Conservation (phyloP, 92 coral and sea anemone genomes). For the Siderastrea siderea region DNA sequence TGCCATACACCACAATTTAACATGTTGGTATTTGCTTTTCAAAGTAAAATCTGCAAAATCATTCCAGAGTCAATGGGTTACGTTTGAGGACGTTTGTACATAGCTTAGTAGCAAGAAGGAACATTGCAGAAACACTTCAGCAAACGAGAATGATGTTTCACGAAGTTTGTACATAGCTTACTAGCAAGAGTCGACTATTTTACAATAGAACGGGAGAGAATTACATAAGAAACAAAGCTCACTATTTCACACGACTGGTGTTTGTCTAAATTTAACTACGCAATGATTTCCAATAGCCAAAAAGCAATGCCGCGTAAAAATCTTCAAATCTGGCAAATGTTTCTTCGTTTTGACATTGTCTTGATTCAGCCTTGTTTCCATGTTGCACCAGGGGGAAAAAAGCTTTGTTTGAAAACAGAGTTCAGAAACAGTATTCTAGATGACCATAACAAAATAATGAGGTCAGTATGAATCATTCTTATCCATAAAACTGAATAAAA, state of each 20-base stretch:
- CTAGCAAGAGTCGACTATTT: not conserved
- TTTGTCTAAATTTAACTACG: no score
- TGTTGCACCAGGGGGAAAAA: not conserved
- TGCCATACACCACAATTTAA: no score
- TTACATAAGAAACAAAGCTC: not conserved
- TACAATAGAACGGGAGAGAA: not conserved
- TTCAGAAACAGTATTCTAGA: conserved; percentile 6
- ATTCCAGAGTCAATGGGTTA: no score
- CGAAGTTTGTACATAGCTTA: no score
- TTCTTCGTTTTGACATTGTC: not conserved
- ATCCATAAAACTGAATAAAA: not conserved
- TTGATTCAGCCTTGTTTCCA: conserved; percentile 11
- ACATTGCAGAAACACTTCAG: not conserved
- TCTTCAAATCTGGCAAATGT: conserved; percentile 5
- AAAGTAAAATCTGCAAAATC: no score
- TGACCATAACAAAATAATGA: not conserved
- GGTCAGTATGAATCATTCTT: not conserved
- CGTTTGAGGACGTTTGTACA: conserved; percentile 4
- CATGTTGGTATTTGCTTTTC: no score
- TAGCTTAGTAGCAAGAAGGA: conserved; percentile 20
- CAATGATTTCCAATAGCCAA: conserved; percentile 5
- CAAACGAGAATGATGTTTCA: not conserved
- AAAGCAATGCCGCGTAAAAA: not conserved
- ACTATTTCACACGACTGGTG: not conserved
- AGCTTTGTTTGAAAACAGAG: not conserved